phyloP scores from a whole-genome alignment of 2,888 invertebrate species.

The Crossocerus cetratus region DNA sequence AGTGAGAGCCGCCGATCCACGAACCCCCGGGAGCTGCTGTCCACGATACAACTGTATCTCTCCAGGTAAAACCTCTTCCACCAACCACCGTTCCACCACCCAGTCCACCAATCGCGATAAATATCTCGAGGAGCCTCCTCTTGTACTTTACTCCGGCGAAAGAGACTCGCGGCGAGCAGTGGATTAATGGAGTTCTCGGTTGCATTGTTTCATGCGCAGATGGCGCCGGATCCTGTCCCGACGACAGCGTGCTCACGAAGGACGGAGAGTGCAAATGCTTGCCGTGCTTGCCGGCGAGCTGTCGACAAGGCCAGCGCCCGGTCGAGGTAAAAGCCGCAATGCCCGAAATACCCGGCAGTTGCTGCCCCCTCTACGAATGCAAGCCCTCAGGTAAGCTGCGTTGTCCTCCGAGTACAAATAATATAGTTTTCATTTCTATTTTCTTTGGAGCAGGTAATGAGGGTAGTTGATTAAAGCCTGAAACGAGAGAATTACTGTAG shows the following conservation, averaged over 20 bases:
- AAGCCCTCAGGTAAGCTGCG: slow-evolving; percentile 65
- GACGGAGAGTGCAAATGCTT: slow-evolving; percentile 70
- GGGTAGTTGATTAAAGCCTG: no score
- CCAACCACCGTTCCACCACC: background rate
- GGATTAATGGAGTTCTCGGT: slow-evolving; percentile 3
- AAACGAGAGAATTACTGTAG: no score
- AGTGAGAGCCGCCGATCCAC: slow-evolving; percentile 60
- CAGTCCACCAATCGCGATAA: no score
- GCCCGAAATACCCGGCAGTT: slow-evolving; percentile 66
- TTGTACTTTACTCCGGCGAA: no score
- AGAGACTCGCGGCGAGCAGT: no score
- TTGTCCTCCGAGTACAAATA: no score
- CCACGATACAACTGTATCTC: slow-evolving; percentile 68
- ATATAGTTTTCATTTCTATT: no score
- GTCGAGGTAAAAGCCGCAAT: slow-evolving; percentile 61
- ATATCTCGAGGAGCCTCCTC: no score
- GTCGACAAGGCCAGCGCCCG: slow-evolving; percentile 66
- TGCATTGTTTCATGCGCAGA: slow-evolving; percentile 18
- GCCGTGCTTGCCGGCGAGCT: slow-evolving; percentile 65
- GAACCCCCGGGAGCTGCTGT: slow-evolving; percentile 71
- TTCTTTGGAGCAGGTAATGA: no score
- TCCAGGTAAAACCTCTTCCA: slow-evolving; percentile 44
- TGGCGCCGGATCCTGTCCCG: slow-evolving; percentile 62
- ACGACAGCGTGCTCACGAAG: slow-evolving; percentile 67
- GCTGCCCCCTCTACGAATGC: slow-evolving; percentile 73